Evolutionary conservation across 2,888 invertebrate genomes (phyloP), one percentile per base, ranked within the genome.

Genomic region (Zaprionus obscuricornis): DNA sequence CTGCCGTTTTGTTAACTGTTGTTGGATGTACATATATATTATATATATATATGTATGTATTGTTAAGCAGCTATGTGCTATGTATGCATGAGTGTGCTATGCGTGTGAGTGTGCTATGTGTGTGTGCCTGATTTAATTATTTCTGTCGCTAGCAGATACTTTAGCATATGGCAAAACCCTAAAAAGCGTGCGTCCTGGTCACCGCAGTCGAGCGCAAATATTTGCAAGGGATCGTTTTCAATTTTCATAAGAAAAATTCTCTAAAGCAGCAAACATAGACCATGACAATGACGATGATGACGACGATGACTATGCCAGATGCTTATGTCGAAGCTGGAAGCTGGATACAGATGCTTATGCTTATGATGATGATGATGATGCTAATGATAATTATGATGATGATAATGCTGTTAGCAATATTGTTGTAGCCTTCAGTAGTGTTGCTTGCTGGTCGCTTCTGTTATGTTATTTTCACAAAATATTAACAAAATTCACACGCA

Each of bases 221-320:
- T 78, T 67, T 84, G 60, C 51, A 60, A 63, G 67, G 82, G 78
- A 77, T 77, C 70, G 77, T 66, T 74, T 74, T 70, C 60, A 65
- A 84, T 62, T 73, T 74, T 47, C 59, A 45, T 39, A 60, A 46
- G 42, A 54, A 68, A 56, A 58, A 51, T 27, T 10, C 18, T 18
- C 10, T 42, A 42, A 50, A 52, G 27, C 54, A 40, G 45, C 29
- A 26, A 50, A 54, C 29, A 46, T 31, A 46, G 40, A 8, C 33
- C 16, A 13, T 14, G 4, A 24, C 40, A 2, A 26, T 22, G 20
- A 37, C 37, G 8, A 39, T 49, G 22, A 13, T 13, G 18, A 14
- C 17, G 14, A 17, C 5, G n/a, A 26, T 39, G n/a, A n/a, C n/a
- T n/a, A n/a, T n/a, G n/a, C n/a, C n/a, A n/a, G n/a, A n/a, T n/a